Conservation (phyloP, 2,888 invertebrate genomes). For the Gastracanthus pulcherrimus region DNA sequence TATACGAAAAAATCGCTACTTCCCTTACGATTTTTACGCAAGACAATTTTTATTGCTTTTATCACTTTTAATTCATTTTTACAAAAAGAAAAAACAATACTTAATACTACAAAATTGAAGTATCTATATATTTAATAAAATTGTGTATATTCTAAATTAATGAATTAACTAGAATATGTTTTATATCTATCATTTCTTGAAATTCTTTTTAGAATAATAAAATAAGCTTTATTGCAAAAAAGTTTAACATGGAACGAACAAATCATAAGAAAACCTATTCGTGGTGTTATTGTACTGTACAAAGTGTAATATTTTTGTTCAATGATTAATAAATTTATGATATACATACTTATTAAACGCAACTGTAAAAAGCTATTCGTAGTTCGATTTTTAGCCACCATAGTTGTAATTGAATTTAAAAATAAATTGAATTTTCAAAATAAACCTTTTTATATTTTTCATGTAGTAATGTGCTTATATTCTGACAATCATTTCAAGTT, state of each 20-base stretch:
- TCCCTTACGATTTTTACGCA: neutral
- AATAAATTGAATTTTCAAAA: too few species aligned
- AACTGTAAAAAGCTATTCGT: neutral
- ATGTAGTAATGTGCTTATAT: too few species aligned
- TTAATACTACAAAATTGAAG: too few species aligned
- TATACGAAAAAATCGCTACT: neutral
- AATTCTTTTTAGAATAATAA: too few species aligned
- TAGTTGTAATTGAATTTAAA: neutral
- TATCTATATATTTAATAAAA: too few species aligned
- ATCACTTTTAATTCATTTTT: neutral
- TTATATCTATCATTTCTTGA: too few species aligned
- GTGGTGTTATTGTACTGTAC: neutral
- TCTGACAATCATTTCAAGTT: too few species aligned
- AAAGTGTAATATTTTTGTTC: neutral
- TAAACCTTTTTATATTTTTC: too few species aligned
- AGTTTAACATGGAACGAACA: too few species aligned
- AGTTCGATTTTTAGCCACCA: neutral
- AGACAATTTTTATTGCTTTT: conserved; percentile 10
- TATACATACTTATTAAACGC: neutral
- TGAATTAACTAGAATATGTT: too few species aligned
- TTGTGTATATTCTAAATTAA: too few species aligned
- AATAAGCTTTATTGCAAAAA: too few species aligned
- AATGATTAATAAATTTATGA: neutral
- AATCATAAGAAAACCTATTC: neutral
- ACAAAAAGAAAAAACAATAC: neutral